Conservation (phyloP, 1,140 invertebrate genomes). For the Pogonus chalceus region DNA sequence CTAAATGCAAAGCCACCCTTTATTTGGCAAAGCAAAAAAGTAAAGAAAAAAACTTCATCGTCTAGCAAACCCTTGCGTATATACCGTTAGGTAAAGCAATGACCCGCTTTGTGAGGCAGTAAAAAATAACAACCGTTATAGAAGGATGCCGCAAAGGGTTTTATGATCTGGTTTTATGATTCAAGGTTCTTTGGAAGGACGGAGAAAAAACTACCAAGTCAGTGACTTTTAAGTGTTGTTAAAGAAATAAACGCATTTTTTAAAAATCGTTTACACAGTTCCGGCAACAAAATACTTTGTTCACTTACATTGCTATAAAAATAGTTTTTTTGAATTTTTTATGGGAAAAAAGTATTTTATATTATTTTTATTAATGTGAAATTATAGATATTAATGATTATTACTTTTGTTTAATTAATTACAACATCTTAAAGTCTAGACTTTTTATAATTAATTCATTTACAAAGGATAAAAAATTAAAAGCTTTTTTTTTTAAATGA, state of each 20-base stretch:
- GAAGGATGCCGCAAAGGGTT: not conserved
- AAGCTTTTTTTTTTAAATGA: too few relatives aligned
- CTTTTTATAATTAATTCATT: too few relatives aligned
- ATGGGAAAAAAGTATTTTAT: too few relatives aligned
- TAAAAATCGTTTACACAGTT: too few relatives aligned
- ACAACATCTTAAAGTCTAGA: too few relatives aligned
- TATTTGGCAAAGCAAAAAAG: not conserved
- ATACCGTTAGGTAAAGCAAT: not conserved
- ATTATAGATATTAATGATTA: too few relatives aligned
- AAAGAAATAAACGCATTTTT: not conserved
- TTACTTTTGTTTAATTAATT: too few relatives aligned
- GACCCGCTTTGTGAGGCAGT: not conserved
- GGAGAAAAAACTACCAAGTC: not conserved
- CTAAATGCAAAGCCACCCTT: slow-evolving; percentile 5
- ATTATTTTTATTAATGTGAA: too few relatives aligned
- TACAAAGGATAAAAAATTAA: too few relatives aligned
- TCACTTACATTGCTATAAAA: too few relatives aligned
- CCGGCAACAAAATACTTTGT: too few relatives aligned
- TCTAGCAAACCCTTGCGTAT: not conserved
- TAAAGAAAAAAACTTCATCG: not conserved
- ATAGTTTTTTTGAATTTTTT: too few relatives aligned
- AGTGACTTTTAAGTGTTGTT: not conserved
- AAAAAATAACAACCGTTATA: slow-evolving; percentile 5
- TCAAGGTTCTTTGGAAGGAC: not conserved
- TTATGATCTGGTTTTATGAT: slow-evolving; percentile 4